phyloP scores from a whole-genome alignment of 2,888 invertebrate genomes.

The Synanthedon andrenaeformis region DNA sequence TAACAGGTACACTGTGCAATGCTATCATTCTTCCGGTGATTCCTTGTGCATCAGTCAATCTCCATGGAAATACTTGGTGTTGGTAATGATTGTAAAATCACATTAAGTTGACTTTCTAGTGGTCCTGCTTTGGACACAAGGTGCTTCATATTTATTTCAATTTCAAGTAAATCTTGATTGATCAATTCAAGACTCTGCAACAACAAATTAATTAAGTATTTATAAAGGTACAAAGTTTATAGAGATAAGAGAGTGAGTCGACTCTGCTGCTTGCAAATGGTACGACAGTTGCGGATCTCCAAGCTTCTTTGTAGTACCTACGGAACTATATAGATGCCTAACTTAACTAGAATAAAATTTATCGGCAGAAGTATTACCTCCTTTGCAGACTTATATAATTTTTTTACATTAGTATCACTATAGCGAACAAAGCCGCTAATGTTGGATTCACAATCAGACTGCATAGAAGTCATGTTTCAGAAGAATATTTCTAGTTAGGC shows the following conservation, averaged over 20 bases:
- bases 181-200: slow-evolving; percentile 54
- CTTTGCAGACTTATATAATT: slow-evolving; percentile 45
- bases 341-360: no score
- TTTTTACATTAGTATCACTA: slow-evolving; percentile 42
- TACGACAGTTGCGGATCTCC: no score
- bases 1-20: no score
- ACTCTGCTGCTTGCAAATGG: not conserved
- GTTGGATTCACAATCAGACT: slow-evolving; percentile 57
- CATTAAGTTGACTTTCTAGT: slow-evolving; percentile 42
- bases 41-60: slow-evolving; percentile 22
- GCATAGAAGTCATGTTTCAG: slow-evolving; percentile 37
- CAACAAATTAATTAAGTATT: not conserved
- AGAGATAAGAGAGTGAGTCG: not conserved
- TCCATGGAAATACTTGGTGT: slow-evolving; percentile 39
- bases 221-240: not conserved
- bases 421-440: slow-evolving; percentile 58
- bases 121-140: slow-evolving; percentile 43
- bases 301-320: no score
- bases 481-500: no score
- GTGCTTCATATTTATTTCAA: slow-evolving; percentile 49
- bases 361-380: slow-evolving; percentile 22
- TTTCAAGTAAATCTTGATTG: slow-evolving; percentile 48
- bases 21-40: no score
- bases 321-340: no score
- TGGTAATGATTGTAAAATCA: slow-evolving; percentile 41